A percentile compares a stretch with the other conserved stretches of the same genome.
Conservation (phyloP, 2,797 vertebrate genomes). For the Sebastes variabilis region DNA sequence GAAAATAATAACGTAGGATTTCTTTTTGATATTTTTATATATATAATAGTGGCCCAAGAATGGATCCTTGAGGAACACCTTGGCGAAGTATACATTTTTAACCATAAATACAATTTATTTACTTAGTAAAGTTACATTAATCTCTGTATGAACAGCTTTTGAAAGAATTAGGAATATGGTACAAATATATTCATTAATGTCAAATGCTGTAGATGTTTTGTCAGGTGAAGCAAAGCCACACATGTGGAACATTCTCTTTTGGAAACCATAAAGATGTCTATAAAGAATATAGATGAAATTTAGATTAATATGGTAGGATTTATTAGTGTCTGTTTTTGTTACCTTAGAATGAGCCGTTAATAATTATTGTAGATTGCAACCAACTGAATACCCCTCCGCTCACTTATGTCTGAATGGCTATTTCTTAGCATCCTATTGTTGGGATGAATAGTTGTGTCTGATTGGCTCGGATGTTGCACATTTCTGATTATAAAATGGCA, state of each 20-base stretch:
- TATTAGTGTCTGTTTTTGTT: too few species aligned
- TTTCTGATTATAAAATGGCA: not conserved
- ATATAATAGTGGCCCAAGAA: not conserved
- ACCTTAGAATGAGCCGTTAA: too few species aligned
- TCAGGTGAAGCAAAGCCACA: too few species aligned
- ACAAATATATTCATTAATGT: too few species aligned
- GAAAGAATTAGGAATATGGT: not conserved
- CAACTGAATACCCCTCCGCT: too few species aligned
- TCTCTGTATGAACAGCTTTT: not conserved
- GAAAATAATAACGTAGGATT: not conserved
- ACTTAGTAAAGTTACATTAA: accelerated
- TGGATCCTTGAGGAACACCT: slow-evolving; percentile 4
- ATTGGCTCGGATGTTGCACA: not conserved
- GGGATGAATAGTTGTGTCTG: not conserved
- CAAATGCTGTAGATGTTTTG: not conserved
- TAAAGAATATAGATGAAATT: not conserved
- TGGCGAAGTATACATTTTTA: not conserved
- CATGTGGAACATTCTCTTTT: too few species aligned
- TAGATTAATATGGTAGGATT: too few species aligned
- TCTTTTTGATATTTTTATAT: not conserved
- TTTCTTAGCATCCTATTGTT: not conserved
- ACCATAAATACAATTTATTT: not conserved
- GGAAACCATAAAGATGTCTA: not conserved
- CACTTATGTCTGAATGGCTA: not conserved
- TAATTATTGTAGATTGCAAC: too few species aligned